These are phyloP conservation scores for Heterodera filipjevi DNA, from an alignment of 2,888 invertebrate species.

Conservation along the genomic window DNA sequence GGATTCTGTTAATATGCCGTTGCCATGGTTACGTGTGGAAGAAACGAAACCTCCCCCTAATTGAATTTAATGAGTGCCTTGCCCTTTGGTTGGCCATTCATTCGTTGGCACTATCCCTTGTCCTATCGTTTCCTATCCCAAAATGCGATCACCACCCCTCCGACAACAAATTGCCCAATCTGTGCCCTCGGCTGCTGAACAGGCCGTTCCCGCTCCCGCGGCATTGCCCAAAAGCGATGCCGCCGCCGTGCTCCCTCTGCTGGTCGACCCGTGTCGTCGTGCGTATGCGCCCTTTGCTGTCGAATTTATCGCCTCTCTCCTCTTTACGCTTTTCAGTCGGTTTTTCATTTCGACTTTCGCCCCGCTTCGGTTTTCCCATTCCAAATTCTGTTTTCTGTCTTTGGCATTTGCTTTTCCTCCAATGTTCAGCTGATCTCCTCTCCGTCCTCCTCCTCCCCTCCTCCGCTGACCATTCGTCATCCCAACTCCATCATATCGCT, in stretches of 20 bases:
- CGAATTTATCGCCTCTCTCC: constrained; percentile 33
- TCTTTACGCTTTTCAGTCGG: constrained; percentile 36
- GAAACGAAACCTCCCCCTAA: background rate
- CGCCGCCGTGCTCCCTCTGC: constrained; percentile 18
- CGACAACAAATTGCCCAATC: background rate
- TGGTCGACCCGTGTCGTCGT: constrained; percentile 28
- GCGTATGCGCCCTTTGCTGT: constrained; percentile 25
- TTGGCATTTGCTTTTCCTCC: background rate
- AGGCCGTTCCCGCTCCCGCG: background rate
- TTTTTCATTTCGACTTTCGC: background rate
- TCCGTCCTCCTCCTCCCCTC: constrained; percentile 22
- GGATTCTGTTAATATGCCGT: background rate
- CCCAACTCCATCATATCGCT: constrained; percentile 15
- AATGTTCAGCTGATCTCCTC: constrained; percentile 30
- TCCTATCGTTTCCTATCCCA: background rate
- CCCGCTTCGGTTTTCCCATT: no score
- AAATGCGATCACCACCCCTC: background rate
- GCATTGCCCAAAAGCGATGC: background rate
- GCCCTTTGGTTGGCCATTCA: no score
- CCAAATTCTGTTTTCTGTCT: no score
- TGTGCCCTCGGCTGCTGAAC: background rate
- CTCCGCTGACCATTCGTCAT: background rate
- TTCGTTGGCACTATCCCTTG: background rate
- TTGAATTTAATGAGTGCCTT: background rate
- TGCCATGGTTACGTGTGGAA: background rate